phyloP scores from a whole-genome alignment of 2,797 vertebrate genomes.

The Acestrorhynchus altus region DNA sequence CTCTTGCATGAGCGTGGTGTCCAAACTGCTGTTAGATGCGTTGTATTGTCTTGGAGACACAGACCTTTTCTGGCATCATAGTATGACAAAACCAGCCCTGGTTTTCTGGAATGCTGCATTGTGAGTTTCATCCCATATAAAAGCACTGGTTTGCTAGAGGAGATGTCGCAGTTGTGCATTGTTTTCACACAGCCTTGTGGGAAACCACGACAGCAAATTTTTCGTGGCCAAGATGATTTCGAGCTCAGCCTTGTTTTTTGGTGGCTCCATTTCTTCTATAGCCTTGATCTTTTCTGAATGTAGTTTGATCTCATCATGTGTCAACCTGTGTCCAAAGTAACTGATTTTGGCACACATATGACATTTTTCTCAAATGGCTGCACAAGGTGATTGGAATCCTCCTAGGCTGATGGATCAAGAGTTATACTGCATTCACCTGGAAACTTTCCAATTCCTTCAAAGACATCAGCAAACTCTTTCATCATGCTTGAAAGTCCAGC shows the following conservation, averaged over 20 bases:
- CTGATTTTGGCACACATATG: not conserved
- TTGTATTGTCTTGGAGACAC: too few relatives aligned
- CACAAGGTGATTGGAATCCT: not conserved
- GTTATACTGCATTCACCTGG: too few relatives aligned
- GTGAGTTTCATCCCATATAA: too few relatives aligned
- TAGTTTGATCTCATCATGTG: not conserved
- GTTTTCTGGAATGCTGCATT: too few relatives aligned
- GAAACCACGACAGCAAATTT: too few relatives aligned
- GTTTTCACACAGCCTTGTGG: too few relatives aligned
- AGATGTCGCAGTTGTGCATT: too few relatives aligned
- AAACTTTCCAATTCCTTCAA: constrained; percentile 8
- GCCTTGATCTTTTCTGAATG: constrained; percentile 6
- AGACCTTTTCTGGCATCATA: too few relatives aligned
- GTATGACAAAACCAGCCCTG: too few relatives aligned
- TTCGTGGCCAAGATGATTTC: not conserved
- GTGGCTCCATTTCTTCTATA: not conserved
- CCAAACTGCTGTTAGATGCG: too few relatives aligned
- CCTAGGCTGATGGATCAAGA: not conserved
- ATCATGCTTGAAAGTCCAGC: not conserved
- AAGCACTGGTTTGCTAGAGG: too few relatives aligned
- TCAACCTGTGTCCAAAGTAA: not conserved
- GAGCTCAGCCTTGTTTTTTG: not conserved
- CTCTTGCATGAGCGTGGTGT: too few relatives aligned
- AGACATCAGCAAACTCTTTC: not conserved
- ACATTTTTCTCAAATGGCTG: not conserved